These are phyloP conservation scores for Pelecanoides urinatrix DNA, from an alignment of 2,113 vertebrate species.

Conservation along the genomic window DNA sequence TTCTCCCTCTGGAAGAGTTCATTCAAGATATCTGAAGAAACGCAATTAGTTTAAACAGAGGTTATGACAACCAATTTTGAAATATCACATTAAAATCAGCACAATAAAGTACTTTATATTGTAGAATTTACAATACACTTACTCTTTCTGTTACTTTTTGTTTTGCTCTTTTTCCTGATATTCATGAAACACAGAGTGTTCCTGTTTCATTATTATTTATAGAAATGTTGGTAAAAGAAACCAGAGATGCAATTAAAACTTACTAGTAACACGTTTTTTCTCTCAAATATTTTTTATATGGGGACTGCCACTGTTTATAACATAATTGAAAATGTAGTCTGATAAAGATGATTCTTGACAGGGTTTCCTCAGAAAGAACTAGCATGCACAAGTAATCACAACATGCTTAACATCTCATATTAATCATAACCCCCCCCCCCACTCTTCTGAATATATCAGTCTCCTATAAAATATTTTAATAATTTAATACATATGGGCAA, in stretches of 20 bases:
- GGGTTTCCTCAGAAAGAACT: not conserved
- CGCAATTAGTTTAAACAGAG: not conserved
- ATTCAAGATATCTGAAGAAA: slow-evolving; percentile 89
- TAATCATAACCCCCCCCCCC: too few species aligned
- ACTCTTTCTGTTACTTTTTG: not conserved
- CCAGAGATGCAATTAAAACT: not conserved
- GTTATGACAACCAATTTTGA: not conserved
- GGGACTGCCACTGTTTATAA: not conserved
- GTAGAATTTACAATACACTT: not conserved
- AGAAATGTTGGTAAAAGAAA: not conserved
- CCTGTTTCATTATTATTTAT: not conserved
- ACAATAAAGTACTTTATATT: not conserved
- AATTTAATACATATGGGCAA: not conserved
- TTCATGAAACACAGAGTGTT: not conserved
- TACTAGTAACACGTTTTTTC: not conserved
- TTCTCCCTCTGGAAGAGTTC: slow-evolving; percentile 97
- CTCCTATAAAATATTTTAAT: not conserved
- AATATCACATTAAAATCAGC: not conserved
- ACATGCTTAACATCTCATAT: not conserved
- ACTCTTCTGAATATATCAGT: not conserved
- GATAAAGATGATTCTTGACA: not conserved
- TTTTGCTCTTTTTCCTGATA: not conserved
- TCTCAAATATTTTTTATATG: not conserved
- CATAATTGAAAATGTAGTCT: not conserved
- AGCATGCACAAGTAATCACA: not conserved